phyloP scores from a whole-genome alignment of 2,113 vertebrate species.

The Passer domesticus region DNA sequence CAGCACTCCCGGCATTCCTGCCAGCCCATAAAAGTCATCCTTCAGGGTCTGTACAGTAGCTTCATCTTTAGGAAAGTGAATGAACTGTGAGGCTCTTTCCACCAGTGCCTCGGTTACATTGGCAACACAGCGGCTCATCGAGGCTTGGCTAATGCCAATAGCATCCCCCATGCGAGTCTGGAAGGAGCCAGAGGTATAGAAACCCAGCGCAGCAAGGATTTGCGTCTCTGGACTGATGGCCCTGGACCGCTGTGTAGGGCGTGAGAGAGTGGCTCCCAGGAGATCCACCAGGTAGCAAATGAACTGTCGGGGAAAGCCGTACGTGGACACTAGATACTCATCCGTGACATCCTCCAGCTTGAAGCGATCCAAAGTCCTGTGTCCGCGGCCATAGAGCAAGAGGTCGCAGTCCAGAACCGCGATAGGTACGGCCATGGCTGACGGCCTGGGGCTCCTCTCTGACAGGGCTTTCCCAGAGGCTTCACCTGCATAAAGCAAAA shows the following conservation, averaged over 20 bases:
- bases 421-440: conserved; percentile 87
- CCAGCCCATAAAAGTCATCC: conserved; percentile 87
- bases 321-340: conserved; percentile 85
- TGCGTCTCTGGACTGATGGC: conserved; percentile 96
- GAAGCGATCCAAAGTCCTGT: conserved; percentile 92
- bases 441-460: neutral
- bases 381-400: conserved; percentile 91
- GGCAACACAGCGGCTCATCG: conserved; percentile 95
- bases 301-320: conserved; percentile 92
- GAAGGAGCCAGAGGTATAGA: conserved; percentile 95
- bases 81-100: conserved; percentile 89
- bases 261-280: conserved; percentile 82
- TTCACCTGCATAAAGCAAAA: neutral
- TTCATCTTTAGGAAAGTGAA: conserved; percentile 81
- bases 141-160: conserved; percentile 96
- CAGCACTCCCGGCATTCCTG: conserved; percentile 88
- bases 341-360: conserved; percentile 90
- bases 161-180: conserved; percentile 96
- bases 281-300: conserved; percentile 92
- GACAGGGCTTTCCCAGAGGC: neutral
- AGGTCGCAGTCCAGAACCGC: conserved; percentile 93
- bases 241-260: conserved; percentile 91
- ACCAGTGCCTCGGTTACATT: conserved; percentile 92
- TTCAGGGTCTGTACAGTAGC: conserved; percentile 79
- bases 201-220: conserved; percentile 94